Conservation (phyloP, 2,797 vertebrate species). For the Eulemur mongoz region DNA sequence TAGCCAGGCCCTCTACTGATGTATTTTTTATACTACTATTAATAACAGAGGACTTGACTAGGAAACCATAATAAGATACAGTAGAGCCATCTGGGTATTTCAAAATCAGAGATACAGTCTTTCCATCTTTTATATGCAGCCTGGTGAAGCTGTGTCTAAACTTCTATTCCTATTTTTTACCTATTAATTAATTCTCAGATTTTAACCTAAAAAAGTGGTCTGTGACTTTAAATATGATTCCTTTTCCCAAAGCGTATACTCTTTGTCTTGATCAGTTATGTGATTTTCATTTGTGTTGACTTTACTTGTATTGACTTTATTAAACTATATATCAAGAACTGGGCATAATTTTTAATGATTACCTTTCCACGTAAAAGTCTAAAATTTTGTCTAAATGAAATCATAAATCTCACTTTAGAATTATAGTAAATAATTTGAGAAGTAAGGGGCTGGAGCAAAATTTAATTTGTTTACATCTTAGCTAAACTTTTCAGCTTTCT, state of each 20-base stretch:
- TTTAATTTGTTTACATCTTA: constrained; percentile 24
- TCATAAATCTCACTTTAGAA: constrained; percentile 12
- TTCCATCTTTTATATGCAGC: not conserved
- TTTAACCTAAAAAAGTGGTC: not conserved
- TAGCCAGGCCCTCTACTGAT: not conserved
- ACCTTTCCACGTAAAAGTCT: not conserved
- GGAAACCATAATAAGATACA: not conserved
- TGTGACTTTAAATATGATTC: constrained; percentile 27
- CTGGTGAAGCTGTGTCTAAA: not conserved
- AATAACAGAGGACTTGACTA: not conserved
- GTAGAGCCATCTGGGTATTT: not conserved
- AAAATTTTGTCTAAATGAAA: not conserved
- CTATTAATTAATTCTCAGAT: not conserved
- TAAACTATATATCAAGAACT: constrained; percentile 28
- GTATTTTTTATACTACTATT: not conserved
- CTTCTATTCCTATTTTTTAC: not conserved
- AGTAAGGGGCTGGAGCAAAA: not conserved
- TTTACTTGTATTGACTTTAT: not conserved
- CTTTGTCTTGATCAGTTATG: not conserved
- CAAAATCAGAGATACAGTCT: not conserved
- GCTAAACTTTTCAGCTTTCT: not conserved
- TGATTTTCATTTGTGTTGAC: not conserved
- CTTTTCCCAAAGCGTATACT: not conserved
- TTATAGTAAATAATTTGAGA: not conserved
- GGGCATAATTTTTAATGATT: not conserved